Evolutionary conservation across 2,113 vertebrate genomes (phyloP), one percentile per base, ranked within the genome.

Genomic region (Empidonax traillii): DNA sequence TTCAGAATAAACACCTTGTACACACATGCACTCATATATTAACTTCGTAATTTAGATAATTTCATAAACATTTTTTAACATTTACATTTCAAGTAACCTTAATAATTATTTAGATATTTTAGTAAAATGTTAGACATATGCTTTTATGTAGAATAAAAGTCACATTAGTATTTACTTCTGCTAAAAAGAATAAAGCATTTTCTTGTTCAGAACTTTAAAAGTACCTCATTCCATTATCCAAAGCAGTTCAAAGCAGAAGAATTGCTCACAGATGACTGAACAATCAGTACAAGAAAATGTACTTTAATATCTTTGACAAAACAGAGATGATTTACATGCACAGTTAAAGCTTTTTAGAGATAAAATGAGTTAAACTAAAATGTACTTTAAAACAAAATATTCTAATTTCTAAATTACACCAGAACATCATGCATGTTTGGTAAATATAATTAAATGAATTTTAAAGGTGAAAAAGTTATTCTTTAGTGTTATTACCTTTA

Each of bases 231-330:
- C 74, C 59, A 58, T 83, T 93, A 84, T 53, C 58, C 74, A 92
- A 67, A 94, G 17, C 10, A 58, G 51, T 83, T 93, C 56, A 84
- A 86, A 93, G 22, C 37, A 65, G 53, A 69, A 51, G 41, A 85
- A 78, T 59, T 95, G 31, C 31, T 95, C 27, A 15, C 56, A 82
- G 59, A 82, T 67, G 81, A 95, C 4, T 84, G 71, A 95, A 81
- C 61, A 94, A 85, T 56, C 24, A 87, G 47, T 83, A 96, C 86
- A 90, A 91, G 89, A 85, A 95, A 95, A 95, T 53, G 75, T 91
- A 90, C 89, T 95, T 94, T 61, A 74, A 71, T 91, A 55, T 44
- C 55, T 69, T 59, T 84, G 85, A 87, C 58, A 67, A 95, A 95
- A 89, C 69, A 66, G 80, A 87, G 49, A 51, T 69, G 47, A 35